Evolutionary conservation across 2,888 invertebrate genomes (phyloP).

Genomic region (Spodoptera littoralis): DNA sequence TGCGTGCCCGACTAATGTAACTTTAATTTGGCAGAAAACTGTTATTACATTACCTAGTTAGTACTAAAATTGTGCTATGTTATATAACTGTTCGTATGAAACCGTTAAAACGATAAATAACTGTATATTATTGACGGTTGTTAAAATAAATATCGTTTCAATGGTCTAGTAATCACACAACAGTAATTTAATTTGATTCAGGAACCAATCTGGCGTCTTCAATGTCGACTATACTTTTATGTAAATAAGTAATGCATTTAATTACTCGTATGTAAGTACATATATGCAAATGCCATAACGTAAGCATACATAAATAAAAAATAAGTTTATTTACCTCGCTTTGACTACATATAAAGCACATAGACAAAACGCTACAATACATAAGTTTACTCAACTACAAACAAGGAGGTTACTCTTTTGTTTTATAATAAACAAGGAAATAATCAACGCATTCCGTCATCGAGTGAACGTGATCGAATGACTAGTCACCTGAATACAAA

Average conservation of each 20-base stretch:
- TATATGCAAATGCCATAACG: neutral
- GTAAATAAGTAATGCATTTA: too few species aligned
- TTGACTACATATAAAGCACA: neutral
- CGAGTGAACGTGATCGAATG: slow-evolving; percentile 34
- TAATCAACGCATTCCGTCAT: slow-evolving; percentile 27
- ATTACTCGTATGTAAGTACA: too few species aligned
- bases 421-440: slow-evolving; percentile 47
- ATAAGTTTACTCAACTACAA: neutral
- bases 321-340: neutral
- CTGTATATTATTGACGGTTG: slow-evolving; percentile 1
- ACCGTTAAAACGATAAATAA: slow-evolving; percentile 11
- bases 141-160: neutral
- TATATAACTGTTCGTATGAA: slow-evolving; percentile 7
- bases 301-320: neutral
- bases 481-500: slow-evolving; percentile 46
- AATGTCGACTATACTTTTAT: too few species aligned
- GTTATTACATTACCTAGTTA: slow-evolving; percentile 10
- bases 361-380: neutral
- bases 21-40: slow-evolving; percentile 21
- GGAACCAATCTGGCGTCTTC: too few species aligned
- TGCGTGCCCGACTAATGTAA: slow-evolving; percentile 3
- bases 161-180: too few species aligned
- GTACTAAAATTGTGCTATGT: slow-evolving; percentile 6
- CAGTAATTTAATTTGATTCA: too few species aligned
- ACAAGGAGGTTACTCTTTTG: slow-evolving; percentile 29